Base-by-base conservation (phyloP, 2,888 invertebrate genomes). In the Gymnocheta viridis region DNA sequence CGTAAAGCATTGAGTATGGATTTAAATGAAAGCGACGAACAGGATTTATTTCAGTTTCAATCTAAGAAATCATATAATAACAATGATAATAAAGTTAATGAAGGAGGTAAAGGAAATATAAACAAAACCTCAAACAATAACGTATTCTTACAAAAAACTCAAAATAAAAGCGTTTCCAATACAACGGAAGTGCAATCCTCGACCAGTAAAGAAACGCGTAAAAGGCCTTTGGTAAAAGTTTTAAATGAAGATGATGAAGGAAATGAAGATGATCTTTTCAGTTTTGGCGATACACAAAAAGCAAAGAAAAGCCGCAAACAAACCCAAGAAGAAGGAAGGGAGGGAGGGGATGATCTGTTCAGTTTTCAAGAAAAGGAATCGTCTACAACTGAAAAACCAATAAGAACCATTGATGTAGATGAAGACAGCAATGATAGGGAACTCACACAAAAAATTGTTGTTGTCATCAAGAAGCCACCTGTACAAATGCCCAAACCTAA, bases 251-350 rank as follows among this genome's bases (percentile, higher is more conserved):
- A 88, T 76, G 90, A 87, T 32, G 86, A 73, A 10, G 81, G 82
- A 19, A 86, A 90, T 64, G 89, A 88, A 17, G 89, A 89, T 14
- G 88, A 90, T 83, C 82, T 90, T 2, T 91, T 91, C 35, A 86
- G 89, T 32, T 91, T 91, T 86, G 88, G 86, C 1, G 85, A 80
- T 5, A 82, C 87, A 10, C 84, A 72, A 32, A 56, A 78, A 35
- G 19, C 72, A 32, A 60, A 87, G 81, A 70, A 86, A 86, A 27
- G 29, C 19, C 32, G 86, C 29, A 51, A 66, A 38, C 54, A 67
- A 27, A 35, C n/a, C 10, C 22, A 41, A 4, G 73, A 86, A 54
- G 54, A 66, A 9, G 69, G 76, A 17, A 24, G 27, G 12, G 80
- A 35, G 4, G 51, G 82, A 27, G 86, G 80, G 0, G 85, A 87